A percentile compares a stretch with the other conserved stretches of the same genome.
phyloP scores from a whole-genome alignment of 30 jellyfish, hydroid and myxozoan genomes.

The Catostylus mosaicus region DNA sequence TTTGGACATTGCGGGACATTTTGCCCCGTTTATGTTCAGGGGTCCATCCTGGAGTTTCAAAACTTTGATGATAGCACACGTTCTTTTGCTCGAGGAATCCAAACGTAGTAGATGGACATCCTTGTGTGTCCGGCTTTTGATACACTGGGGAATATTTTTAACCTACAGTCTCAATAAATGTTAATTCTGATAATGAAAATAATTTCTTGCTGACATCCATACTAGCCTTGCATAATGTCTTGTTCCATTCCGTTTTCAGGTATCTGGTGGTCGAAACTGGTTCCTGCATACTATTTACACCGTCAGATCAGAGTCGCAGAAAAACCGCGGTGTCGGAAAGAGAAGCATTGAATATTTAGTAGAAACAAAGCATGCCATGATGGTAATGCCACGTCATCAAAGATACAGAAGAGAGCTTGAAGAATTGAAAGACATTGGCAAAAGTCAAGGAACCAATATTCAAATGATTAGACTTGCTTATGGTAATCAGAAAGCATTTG shows the following conservation, averaged over 20 bases:
- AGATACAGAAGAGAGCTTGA: slow-evolving; percentile 52
- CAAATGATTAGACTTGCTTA: slow-evolving; percentile 76
- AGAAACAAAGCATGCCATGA: slow-evolving; percentile 39
- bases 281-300: slow-evolving; percentile 92
- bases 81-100: too few species aligned
- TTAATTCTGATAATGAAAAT: too few species aligned
- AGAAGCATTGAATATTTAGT: slow-evolving; percentile 45
- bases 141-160: too few species aligned
- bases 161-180: too few species aligned
- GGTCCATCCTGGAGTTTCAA: too few species aligned
- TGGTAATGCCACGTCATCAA: slow-evolving; percentile 46
- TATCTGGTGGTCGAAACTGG: slow-evolving; percentile 93
- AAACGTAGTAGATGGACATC: too few species aligned
- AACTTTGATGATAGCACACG: too few species aligned
- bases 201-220: too few species aligned
- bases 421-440: slow-evolving; percentile 73
- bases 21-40: too few species aligned
- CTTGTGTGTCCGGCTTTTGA: too few species aligned
- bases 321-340: slow-evolving; percentile 79
- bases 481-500: background rate
- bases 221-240: too few species aligned
- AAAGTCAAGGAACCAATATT: slow-evolving; percentile 81
- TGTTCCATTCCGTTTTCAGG: slow-evolving; percentile 32
- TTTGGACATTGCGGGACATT: too few species aligned
- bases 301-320: slow-evolving; percentile 74